These are phyloP conservation scores for Xestia c-nigrum DNA, from an alignment of 2,888 invertebrate genomes.

Conservation along the genomic window DNA sequence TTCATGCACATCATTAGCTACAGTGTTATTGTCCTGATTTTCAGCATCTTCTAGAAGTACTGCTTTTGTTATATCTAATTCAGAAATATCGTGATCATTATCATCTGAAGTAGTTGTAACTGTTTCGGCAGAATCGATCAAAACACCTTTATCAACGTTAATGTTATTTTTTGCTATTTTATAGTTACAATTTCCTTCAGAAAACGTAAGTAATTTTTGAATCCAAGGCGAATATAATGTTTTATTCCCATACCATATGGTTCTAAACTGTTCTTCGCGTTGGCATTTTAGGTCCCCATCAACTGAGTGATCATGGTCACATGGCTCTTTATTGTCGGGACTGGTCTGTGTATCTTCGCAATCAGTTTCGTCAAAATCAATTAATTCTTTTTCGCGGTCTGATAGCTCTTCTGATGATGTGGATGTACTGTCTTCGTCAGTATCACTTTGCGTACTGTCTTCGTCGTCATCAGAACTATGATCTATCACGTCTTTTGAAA, in stretches of 20 bases:
- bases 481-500: background rate
- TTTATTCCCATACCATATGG: slow-evolving; percentile 69
- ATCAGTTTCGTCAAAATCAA: slow-evolving; percentile 20
- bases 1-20: slow-evolving; percentile 3
- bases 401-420: slow-evolving; percentile 26
- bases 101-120: slow-evolving; percentile 3
- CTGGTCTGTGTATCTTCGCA: slow-evolving; percentile 4
- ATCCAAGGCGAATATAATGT: slow-evolving; percentile 81
- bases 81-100: slow-evolving; percentile 12
- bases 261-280: slow-evolving; percentile 16
- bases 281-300: background rate
- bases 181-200: slow-evolving; percentile 69
- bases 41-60: slow-evolving; percentile 4
- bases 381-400: slow-evolving; percentile 16
- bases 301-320: slow-evolving; percentile 7
- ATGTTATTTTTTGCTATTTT: slow-evolving; percentile 1
- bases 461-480: background rate
- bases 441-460: slow-evolving; percentile 12
- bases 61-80: slow-evolving; percentile 7
- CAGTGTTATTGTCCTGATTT: slow-evolving; percentile 3
- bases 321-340: slow-evolving; percentile 2
- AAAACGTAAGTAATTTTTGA: slow-evolving; percentile 78
- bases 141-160: background rate
- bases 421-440: slow-evolving; percentile 15
- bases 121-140: slow-evolving; percentile 3